Conservation (phyloP, 2,113 vertebrate genomes). For the Sphaerodactylus townsendi region DNA sequence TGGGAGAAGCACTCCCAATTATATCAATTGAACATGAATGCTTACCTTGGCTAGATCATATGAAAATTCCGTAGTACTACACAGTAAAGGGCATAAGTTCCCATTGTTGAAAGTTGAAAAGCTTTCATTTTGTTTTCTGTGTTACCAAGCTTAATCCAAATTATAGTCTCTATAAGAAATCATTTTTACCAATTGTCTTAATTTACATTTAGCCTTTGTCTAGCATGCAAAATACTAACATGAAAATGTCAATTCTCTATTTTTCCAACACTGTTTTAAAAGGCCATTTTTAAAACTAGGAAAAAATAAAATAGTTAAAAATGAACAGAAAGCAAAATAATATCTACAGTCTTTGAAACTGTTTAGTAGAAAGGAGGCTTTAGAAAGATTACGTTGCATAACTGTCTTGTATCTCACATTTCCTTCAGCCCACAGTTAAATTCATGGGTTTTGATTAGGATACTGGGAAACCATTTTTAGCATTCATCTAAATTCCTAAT, state of each 20-base stretch:
- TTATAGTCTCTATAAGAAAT: neutral
- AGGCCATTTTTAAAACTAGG: conserved; percentile 73
- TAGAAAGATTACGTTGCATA: conserved; percentile 51
- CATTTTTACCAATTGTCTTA: conserved; percentile 11
- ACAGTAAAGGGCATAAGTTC: conserved; percentile 20
- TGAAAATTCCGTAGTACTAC: neutral
- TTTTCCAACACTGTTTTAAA: conserved; percentile 57
- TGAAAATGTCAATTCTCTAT: neutral
- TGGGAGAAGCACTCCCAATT: neutral
- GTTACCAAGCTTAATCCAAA: conserved; percentile 10
- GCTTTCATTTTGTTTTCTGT: conserved; percentile 16
- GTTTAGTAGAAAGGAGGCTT: conserved; percentile 54
- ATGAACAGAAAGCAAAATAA: conserved; percentile 47
- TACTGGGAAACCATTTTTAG: conserved; percentile 47
- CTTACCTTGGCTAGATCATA: neutral
- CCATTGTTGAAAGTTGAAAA: conserved; percentile 31
- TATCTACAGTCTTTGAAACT: conserved; percentile 54
- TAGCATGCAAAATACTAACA: conserved; percentile 47
- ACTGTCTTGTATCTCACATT: conserved; percentile 52
- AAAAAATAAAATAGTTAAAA: conserved; percentile 49
- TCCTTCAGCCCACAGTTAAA: conserved; percentile 38
- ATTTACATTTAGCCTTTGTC: conserved; percentile 15
- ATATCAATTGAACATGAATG: neutral
- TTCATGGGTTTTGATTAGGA: conserved; percentile 35
- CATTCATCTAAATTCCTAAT: conserved; percentile 46